phyloP scores from a whole-genome alignment of 53 echinoderm and acorn worm genomes.

The Echinometra lucunter region DNA sequence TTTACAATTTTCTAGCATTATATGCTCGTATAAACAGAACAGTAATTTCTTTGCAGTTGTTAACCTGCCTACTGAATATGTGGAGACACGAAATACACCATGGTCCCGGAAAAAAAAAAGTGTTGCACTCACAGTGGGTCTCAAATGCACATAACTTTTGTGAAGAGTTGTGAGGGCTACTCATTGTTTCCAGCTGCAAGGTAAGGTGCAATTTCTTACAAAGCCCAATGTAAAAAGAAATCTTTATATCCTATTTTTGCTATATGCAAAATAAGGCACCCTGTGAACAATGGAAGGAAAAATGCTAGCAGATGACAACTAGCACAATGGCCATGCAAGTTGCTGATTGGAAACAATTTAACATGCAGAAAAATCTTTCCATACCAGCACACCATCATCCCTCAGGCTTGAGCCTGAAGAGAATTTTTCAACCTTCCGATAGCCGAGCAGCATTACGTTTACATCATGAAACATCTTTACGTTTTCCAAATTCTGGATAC shows the following conservation, averaged over 20 bases:
- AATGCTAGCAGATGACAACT: not conserved
- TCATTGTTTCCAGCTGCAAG: not conserved
- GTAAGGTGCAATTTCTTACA: not conserved
- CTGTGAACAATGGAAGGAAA: not conserved
- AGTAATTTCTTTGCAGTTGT: not conserved
- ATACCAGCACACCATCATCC: not conserved
- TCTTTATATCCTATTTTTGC: not conserved
- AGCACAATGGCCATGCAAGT: not conserved
- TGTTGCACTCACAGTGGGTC: not conserved
- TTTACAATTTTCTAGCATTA: constrained; percentile 43
- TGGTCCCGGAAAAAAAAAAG: not conserved
- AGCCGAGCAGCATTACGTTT: not conserved
- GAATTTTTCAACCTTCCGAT: not conserved
- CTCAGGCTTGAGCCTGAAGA: not conserved
- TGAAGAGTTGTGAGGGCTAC: not conserved
- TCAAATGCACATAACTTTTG: not conserved
- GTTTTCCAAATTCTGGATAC: not conserved
- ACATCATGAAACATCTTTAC: not conserved
- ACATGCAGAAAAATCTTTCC: too few relatives aligned
- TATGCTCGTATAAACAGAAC: constrained; percentile 11
- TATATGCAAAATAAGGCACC: not conserved
- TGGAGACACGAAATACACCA: not conserved
- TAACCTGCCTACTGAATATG: not conserved
- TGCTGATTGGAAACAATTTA: not conserved
- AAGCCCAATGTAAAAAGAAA: not conserved